Evolutionary conservation across 1,140 invertebrate genomes (phyloP).

Genomic region (Megalonaias nervosa): DNA sequence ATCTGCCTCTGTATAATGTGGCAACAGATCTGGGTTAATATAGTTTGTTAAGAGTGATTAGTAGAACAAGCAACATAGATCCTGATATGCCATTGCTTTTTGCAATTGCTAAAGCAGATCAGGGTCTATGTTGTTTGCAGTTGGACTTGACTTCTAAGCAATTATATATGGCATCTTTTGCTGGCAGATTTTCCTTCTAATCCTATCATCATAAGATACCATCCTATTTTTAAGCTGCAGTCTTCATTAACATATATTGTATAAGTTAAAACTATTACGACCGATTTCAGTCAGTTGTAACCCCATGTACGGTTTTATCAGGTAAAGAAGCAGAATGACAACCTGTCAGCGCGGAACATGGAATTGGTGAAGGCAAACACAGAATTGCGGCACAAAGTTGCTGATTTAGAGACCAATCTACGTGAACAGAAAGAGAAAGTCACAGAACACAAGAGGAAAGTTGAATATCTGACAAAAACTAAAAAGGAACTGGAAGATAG

Average conservation of each 20-base stretch:
- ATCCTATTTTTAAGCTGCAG: neutral
- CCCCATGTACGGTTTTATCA: conserved; percentile 18
- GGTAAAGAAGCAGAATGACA: conserved; percentile 63
- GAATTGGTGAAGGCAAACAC: conserved; percentile 63
- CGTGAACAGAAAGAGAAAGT: conserved; percentile 60
- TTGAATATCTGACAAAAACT: conserved; percentile 57
- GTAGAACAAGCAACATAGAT: too few species aligned
- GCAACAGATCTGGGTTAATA: too few species aligned
- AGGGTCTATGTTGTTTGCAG: too few species aligned
- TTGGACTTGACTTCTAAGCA: too few species aligned
- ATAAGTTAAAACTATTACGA: neutral
- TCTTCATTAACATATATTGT: neutral
- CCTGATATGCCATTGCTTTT: too few species aligned
- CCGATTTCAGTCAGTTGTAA: neutral
- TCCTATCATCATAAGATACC: neutral
- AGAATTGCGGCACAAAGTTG: conserved; percentile 57
- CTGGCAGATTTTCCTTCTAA: neutral
- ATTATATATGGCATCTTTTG: neutral
- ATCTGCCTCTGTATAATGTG: too few species aligned
- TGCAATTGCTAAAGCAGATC: too few species aligned
- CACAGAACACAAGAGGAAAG: conserved; percentile 57
- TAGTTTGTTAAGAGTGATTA: too few species aligned
- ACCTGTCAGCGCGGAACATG: conserved; percentile 54
- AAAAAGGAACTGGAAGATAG: conserved; percentile 62
- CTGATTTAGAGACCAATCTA: conserved; percentile 49